Evolutionary conservation across 2,888 invertebrate genomes (phyloP), one percentile per base, ranked within the genome.

Genomic region (Eudemis profundana): DNA sequence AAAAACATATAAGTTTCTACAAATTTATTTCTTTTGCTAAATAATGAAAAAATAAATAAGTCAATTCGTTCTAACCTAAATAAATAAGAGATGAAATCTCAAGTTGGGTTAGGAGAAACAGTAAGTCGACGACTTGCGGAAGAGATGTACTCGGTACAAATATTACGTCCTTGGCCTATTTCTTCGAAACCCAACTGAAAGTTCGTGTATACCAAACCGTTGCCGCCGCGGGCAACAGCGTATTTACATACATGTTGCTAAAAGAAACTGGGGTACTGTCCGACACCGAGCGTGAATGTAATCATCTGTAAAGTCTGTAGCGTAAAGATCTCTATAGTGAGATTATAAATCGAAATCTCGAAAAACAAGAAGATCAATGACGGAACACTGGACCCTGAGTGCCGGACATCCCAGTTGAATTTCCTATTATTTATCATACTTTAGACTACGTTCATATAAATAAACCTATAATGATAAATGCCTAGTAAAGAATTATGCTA

Each of bases 151-250:
- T 27, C 36, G 10, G 40, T 60, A 59, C 64, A 60, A 64, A 38
- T 19, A 44, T 38, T 51, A 44, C 69, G 66, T 66, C 70, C 62
- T 63, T 65, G 56, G 56, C 61, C 70, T 66, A 79, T 90, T 92
- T 90, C 88, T 76, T 67, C 89, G 81, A 78, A 93, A 93, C 93
- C 92, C 93, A 92, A 92, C 92, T 88, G 93, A 93, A 93, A 93
- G 92, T 92, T 87, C 90, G 70, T 69, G 79, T 76, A 79, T 76
- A 77, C 75, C 78, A 83, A 56, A 77, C 72, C 79, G 80, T 73
- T 76, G 78, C 73, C 69, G 79, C 78, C 81, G 79, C 74, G 75
- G 56, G 63, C 68, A 73, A 77, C 77, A 74, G 79, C 81, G 86
- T 89, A 89, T 89, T 86, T 89, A 90, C 89, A 89, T 83, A 74